Base-by-base conservation (phyloP, 64 coral and sea anemone genomes). In the Montipora sp. region DNA sequence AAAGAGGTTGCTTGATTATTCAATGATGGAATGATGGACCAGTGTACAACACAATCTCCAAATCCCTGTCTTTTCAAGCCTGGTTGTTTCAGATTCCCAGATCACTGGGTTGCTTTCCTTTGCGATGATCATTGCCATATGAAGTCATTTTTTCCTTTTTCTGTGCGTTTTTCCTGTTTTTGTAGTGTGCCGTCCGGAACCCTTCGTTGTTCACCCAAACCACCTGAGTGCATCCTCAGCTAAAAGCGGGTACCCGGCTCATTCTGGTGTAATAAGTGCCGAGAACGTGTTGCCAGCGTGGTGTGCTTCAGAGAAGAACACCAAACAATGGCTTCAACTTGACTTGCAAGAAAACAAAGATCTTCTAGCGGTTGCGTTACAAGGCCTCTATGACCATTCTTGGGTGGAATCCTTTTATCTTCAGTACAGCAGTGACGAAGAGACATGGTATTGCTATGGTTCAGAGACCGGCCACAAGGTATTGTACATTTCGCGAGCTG, bases 361-460 rank as follows among this genome's bases (percentile, higher is more conserved):
- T 3, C n/a, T 88, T 19, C 47, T 93, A 59, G 75, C 83, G 4
- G 18, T 93, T 72, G 84, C 83, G 11, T 73, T 82, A 22, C 83
- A 93, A 93, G 91, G 91, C 58, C 1, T 22, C 9, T 83, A 46
- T 21, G 14, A 72, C 2, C 77, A 78, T 27, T 77, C 82, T 0
- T 93, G 83, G 83, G 83, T 93, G 16, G 68, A 45, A 44, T 63
- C 65, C 2, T 93, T 83, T 74, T 93, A 80, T 80, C 5, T 93
- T 14, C 75, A 75, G 65, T 93, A 93, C 14, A 93, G 91, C 7
- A 47, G 13, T 58, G 76, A 93, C 61, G 11, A 20, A 21, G 63
- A 43, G 3, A 79, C 27, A 8, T 93, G 91, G 91, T 88, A 88
- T 51, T 93, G 91, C 20, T 93, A 87, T 88, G 91, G 91, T 13